Percentiles rank a stretch among this genome's conserved stretches.
Conservation (phyloP, 2,113 vertebrate genomes). For the Apistogramma diplotaenia region DNA sequence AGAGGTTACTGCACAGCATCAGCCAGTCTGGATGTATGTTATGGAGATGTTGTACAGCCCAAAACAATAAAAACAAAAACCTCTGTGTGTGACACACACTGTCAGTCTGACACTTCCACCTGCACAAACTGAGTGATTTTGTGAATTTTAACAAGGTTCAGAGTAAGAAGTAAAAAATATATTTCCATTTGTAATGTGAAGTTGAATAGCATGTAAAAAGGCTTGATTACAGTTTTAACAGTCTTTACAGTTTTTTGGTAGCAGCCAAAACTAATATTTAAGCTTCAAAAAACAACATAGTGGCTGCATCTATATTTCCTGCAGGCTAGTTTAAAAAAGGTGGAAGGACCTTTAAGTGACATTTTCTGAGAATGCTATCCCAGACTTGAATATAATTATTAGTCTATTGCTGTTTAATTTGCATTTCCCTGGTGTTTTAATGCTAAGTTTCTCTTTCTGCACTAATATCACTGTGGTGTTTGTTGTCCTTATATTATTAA, state of each 20-base stretch:
- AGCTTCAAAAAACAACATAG: neutral
- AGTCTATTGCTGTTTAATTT: neutral
- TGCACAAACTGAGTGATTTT: neutral
- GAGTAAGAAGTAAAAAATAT: no score
- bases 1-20: no score
- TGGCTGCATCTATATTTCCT: neutral
- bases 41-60: no score
- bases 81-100: neutral
- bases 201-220: no score
- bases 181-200: no score
- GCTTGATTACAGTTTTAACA: no score
- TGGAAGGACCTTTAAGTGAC: neutral
- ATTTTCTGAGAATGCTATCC: neutral
- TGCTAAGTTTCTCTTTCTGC: neutral
- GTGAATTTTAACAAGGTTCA: neutral
- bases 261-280: no score
- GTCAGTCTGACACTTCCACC: neutral
- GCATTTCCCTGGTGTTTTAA: neutral
- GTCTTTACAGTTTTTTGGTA: no score
- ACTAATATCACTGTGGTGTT: neutral
- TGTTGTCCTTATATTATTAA: neutral
- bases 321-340: no score
- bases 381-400: neutral
- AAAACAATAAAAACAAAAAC: neutral
- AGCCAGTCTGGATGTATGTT: no score